These are phyloP conservation scores for Dynastes hyllus DNA, from an alignment of 2,888 invertebrate species.

Conservation along the genomic window DNA sequence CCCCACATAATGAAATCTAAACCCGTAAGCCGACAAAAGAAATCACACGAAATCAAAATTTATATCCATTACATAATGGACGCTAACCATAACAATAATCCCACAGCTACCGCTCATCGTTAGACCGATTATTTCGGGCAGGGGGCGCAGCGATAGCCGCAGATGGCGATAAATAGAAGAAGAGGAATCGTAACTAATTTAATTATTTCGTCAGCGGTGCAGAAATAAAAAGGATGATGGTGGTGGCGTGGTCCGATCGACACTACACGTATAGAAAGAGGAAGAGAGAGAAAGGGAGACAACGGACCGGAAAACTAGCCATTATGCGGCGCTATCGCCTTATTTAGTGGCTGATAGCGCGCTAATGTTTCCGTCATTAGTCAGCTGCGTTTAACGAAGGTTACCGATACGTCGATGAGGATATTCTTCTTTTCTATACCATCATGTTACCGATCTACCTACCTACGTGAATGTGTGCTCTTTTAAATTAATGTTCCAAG, in stretches of 20 bases:
- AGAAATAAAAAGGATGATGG: conserved; percentile 58
- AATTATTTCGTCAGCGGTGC: conserved; percentile 46
- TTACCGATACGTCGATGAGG: conserved; percentile 69
- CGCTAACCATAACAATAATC: conserved; percentile 13
- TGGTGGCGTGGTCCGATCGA: too few relatives aligned
- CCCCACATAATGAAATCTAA: not conserved
- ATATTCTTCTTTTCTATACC: conserved; percentile 37
- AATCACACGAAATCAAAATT: conserved; percentile 28
- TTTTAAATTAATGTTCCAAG: too few relatives aligned
- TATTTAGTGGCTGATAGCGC: conserved; percentile 69
- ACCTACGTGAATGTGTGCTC: not conserved
- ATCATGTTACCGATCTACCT: not conserved
- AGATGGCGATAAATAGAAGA: conserved; percentile 35
- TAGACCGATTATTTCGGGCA: conserved; percentile 16
- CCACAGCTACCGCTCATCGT: not conserved
- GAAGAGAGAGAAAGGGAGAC: conserved; percentile 57
- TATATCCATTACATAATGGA: conserved; percentile 24
- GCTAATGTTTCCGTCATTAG: conserved; percentile 71
- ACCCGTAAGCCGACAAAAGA: conserved; percentile 1
- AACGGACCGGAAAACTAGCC: conserved; percentile 67
- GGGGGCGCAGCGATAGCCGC: not conserved
- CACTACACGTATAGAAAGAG: conserved; percentile 42
- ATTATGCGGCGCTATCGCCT: conserved; percentile 69
- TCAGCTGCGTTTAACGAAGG: conserved; percentile 71
- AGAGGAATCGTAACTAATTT: conserved; percentile 43